A percentile compares a stretch with the other conserved stretches of the same genome.
phyloP scores from a whole-genome alignment of 2,113 vertebrate genomes.

The Tachysurus fulvidraco region DNA sequence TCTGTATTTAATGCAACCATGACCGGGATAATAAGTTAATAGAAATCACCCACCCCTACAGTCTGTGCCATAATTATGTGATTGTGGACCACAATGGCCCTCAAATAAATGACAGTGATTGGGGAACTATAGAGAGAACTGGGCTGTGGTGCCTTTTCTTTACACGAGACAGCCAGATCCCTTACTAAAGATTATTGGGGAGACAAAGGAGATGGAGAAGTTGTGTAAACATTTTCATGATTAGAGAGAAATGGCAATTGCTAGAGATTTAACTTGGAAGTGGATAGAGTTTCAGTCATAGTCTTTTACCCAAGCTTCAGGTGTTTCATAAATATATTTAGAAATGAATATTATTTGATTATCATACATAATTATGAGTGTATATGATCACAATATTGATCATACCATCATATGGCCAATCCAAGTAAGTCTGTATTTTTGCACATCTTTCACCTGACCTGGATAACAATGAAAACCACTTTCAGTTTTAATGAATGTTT shows the following conservation, averaged over 20 bases:
- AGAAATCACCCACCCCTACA: background rate
- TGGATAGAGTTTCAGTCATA: background rate
- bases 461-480: background rate
- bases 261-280: background rate
- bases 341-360: background rate
- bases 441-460: background rate
- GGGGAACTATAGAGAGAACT: background rate
- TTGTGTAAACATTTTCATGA: background rate
- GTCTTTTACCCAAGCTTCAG: background rate
- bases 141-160: background rate
- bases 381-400: background rate
- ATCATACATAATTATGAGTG: background rate
- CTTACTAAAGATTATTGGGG: background rate
- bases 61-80: background rate
- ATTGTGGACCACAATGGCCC: background rate
- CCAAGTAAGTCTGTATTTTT: background rate
- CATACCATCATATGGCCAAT: too few relatives aligned
- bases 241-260: background rate
- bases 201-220: background rate
- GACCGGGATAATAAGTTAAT: background rate
- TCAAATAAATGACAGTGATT: background rate
- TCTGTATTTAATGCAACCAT: background rate
- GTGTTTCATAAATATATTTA: background rate
- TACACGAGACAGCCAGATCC: background rate
- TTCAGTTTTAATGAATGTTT: constrained; percentile 4